Evolutionary conservation across 2,797 vertebrate genomes (phyloP), one percentile per base, ranked within the genome.

Genomic region (Sebastes itinus): DNA sequence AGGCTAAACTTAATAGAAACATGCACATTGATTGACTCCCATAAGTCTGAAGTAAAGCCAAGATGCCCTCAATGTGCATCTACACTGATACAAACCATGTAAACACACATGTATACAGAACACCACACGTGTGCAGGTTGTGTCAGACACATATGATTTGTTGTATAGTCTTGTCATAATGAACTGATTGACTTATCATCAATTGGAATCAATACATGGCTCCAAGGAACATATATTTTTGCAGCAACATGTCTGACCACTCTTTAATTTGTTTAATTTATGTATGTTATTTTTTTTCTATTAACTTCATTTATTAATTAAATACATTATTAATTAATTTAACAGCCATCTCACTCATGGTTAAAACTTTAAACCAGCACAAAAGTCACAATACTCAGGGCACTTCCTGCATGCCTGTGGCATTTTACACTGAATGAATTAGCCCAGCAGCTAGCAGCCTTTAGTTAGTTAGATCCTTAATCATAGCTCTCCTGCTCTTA

Each of bases 1-100:
- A 69, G 72, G 78, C 28, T 56, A 25, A 72, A 85, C 22, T 52
- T 73, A 25, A 33, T 28, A 54, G 56, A 76, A 55, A 77, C 56
- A 68, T 27, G 33, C 55, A 83, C 56, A 33, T 38, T 14, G 16
- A 32, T 61, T 28, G 14, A 69, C 49, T 78, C 23, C 32, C 46
- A 58, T 14, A 5, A 22, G 32, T 58, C 55, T 46, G 30, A 56
- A 12, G 8, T 22, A 46, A 28, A 67, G 63, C 16, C 32, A 22
- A 65, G 22, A 49, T 28, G 3, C 2, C 27, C 22, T 60, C 28
- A 72, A 5, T 54, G 59, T 32, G 64, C 38, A 61, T 33, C 18
- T 30, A 33, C 25, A 69, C 5, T n/a, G 13, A 82, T 20, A 70
- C n/a, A 23, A 10, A 71, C 6, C 13, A 38, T 32, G 28, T 18